Conservation (phyloP, 2,797 vertebrate genomes). For the Thamnophis elegans region DNA sequence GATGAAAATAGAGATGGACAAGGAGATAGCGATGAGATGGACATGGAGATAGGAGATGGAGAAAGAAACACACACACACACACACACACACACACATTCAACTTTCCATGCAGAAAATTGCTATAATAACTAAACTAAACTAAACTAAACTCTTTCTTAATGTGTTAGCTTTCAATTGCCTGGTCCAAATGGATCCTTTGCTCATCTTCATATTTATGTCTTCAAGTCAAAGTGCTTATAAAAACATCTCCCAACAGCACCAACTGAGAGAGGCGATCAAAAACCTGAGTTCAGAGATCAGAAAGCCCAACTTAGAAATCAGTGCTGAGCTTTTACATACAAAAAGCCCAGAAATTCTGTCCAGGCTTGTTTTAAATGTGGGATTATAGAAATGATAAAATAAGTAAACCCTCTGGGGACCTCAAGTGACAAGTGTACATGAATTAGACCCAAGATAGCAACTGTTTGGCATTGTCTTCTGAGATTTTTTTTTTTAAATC, state of each 20-base stretch:
- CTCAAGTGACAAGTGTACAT: not conserved
- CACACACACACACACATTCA: no score
- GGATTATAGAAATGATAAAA: no score
- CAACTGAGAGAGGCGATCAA: not conserved
- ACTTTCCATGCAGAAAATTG: not conserved
- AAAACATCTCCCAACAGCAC: not conserved
- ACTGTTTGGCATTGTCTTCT: not conserved
- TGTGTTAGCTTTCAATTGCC: not conserved
- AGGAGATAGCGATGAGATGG: not conserved
- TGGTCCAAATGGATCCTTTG: not conserved
- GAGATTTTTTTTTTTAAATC: not conserved
- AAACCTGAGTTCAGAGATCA: not conserved
- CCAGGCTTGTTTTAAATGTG: not conserved
- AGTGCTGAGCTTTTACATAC: not conserved
- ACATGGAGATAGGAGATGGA: not conserved
- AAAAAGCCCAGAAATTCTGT: not conserved
- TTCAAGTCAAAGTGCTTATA: not conserved
- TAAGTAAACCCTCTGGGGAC: not conserved
- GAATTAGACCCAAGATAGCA: not conserved
- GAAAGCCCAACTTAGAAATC: not conserved
- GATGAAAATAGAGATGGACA: no score
- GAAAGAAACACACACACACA: not conserved
- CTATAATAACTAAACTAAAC: not conserved
- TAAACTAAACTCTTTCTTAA: not conserved
- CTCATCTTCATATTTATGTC: not conserved